phyloP scores from a whole-genome alignment of 2,888 invertebrate species.

The Drosophila limbata region DNA sequence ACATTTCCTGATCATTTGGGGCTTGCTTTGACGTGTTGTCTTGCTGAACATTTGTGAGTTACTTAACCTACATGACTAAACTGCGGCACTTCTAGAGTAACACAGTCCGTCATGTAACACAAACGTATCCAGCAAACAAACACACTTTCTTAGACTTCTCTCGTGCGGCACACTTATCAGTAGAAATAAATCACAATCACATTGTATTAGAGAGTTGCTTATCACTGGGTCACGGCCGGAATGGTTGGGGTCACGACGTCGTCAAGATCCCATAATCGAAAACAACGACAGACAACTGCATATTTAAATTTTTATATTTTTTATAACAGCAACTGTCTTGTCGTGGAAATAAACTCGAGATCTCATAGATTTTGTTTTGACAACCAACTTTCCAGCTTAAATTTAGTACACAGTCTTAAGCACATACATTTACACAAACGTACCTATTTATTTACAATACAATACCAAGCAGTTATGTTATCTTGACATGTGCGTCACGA shows the following conservation, averaged over 20 bases:
- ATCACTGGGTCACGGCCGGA: conserved; percentile 38
- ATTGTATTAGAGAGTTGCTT: conserved; percentile 33
- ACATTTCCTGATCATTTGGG: conserved; percentile 53
- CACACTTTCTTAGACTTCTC: conserved; percentile 76
- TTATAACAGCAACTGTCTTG: conserved; percentile 80
- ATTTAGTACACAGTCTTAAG: not conserved
- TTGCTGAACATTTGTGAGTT: conserved; percentile 80
- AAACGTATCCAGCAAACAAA: conserved; percentile 81
- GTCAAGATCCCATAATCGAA: conserved; percentile 85
- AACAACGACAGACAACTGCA: conserved; percentile 85
- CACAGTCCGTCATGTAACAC: conserved; percentile 59
- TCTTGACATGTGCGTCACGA: conserved; percentile 63
- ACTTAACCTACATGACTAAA: conserved; percentile 50
- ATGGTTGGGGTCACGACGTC: conserved; percentile 66
- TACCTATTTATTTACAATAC: conserved; percentile 25
- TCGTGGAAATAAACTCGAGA: conserved; percentile 85
- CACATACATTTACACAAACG: conserved; percentile 11
- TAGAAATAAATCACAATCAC: conserved; percentile 37
- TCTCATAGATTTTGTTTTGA: conserved; percentile 67
- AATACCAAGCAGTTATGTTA: conserved; percentile 11
- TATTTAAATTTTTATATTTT: conserved; percentile 40
- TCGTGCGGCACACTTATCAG: conserved; percentile 17
- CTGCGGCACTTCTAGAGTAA: not conserved
- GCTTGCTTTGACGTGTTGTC: conserved; percentile 77
- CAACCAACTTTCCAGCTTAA: conserved; percentile 41